phyloP scores from a whole-genome alignment of 2,797 vertebrate species.

The Clarias pachynema region DNA sequence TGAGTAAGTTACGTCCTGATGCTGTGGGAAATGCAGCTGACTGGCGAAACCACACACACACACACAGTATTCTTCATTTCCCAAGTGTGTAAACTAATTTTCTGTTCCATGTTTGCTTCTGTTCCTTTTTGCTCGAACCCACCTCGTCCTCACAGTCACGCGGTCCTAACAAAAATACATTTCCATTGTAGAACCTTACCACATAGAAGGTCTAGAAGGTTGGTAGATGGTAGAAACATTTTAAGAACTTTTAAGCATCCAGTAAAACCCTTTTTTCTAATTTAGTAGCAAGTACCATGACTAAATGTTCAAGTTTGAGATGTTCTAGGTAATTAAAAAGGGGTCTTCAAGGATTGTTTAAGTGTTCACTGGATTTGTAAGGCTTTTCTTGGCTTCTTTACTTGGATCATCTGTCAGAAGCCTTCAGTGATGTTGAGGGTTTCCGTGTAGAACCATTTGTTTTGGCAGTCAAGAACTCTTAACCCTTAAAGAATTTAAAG shows the following conservation, averaged over 20 bases:
- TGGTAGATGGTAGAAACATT: neutral
- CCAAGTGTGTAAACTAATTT: neutral
- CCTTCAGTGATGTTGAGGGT: neutral
- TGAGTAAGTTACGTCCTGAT: constrained; percentile 16
- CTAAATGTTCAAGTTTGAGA: neutral
- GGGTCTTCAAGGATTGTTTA: neutral
- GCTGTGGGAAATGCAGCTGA: constrained; percentile 13
- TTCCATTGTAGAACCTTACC: neutral
- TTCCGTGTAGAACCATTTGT: neutral
- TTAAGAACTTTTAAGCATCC: neutral
- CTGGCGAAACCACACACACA: neutral
- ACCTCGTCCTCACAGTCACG: neutral
- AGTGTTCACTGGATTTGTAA: neutral
- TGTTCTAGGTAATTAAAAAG: neutral
- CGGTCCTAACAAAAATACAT: neutral
- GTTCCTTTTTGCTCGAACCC: neutral
- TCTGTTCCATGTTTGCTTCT: neutral
- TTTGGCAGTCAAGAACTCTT: neutral
- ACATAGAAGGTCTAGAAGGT: neutral
- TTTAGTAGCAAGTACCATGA: neutral
- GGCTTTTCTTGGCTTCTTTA: neutral
- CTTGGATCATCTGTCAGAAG: neutral
- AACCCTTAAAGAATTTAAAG: neutral
- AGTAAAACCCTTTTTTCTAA: neutral
- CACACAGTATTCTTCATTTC: neutral